phyloP scores from a whole-genome alignment of 2,113 vertebrate genomes.

The Muntiacus muntjak region DNA sequence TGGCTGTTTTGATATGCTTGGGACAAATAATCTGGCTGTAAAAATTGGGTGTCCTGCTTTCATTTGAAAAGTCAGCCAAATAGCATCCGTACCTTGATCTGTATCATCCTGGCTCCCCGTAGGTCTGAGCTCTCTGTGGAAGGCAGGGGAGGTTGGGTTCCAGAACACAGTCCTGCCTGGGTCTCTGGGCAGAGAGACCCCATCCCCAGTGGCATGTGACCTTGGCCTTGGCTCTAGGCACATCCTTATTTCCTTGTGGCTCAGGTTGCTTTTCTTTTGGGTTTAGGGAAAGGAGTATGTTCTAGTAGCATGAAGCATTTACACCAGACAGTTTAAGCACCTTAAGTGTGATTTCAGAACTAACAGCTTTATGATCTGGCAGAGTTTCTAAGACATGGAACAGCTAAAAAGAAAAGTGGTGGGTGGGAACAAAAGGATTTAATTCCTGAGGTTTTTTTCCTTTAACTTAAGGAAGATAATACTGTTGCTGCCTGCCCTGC shows the following conservation, averaged over 20 bases:
- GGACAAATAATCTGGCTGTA: neutral
- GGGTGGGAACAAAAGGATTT: neutral
- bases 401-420: neutral
- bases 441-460: neutral
- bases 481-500: neutral
- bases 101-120: neutral
- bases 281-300: neutral
- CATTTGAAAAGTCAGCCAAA: slow-evolving; percentile 4
- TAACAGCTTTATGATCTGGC: neutral
- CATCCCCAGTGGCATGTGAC: neutral
- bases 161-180: neutral
- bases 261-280: neutral
- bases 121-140: neutral
- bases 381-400: neutral
- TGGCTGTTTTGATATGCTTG: neutral
- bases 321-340: neutral
- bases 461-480: neutral
- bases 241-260: too few relatives aligned
- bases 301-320: neutral
- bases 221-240: neutral
- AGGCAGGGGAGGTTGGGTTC: neutral
- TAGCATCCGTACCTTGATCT: neutral
- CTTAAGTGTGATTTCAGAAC: neutral
- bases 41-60: slow-evolving; percentile 25
- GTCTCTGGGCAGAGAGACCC: neutral